Conservation (phyloP, 2,888 invertebrate genomes). For the Orthosia gracilis region DNA sequence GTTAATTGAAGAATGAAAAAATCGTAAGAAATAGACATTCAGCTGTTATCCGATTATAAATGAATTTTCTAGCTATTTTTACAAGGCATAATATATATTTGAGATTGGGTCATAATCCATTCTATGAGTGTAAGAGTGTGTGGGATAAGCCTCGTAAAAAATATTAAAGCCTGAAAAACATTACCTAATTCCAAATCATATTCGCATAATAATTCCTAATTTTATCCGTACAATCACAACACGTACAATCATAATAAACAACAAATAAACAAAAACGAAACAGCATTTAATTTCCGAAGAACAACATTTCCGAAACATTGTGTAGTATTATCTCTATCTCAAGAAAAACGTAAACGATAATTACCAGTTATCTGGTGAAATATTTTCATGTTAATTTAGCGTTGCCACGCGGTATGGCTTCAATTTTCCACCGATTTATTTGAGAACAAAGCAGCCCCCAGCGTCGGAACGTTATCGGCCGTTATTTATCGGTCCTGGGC, state of each 20-base stretch:
- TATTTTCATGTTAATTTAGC: constrained; percentile 69
- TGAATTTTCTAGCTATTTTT: no score
- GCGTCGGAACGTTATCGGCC: constrained; percentile 77
- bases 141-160: not conserved
- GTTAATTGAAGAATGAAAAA: not conserved
- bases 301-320: constrained; percentile 28
- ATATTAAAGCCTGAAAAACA: not conserved
- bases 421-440: constrained; percentile 80
- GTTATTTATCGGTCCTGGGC: constrained; percentile 78
- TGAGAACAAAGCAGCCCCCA: constrained; percentile 72
- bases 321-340: constrained; percentile 46
- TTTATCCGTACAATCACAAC: constrained; percentile 4
- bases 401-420: constrained; percentile 61
- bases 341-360: constrained; percentile 61
- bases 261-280: constrained; percentile 25
- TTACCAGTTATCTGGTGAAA: constrained; percentile 64
- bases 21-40: no score
- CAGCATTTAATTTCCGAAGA: constrained; percentile 44
- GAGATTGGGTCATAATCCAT: no score
- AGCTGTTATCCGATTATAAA: no score
- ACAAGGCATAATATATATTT: no score
- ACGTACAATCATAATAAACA: constrained; percentile 13
- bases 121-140: no score
- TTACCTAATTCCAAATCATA: not conserved
- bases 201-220: constrained; percentile 14